Percentiles rank a stretch among this genome's conserved stretches.
Conservation (phyloP, 2,113 vertebrate genomes). For the Cricetomys ansorgei region DNA sequence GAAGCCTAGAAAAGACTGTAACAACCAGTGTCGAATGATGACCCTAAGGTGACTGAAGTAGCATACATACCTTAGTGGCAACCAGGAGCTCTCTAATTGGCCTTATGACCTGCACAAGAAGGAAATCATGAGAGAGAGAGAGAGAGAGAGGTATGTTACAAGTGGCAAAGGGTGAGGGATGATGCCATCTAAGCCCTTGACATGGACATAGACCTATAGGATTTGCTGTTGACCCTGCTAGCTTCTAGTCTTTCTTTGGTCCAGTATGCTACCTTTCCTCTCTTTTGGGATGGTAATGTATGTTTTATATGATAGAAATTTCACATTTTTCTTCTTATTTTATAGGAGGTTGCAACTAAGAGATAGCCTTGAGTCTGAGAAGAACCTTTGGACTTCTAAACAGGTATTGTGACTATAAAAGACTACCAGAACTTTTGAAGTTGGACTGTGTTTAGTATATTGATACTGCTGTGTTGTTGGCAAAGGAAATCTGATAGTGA, state of each 20-base stretch:
- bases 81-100: neutral
- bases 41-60: neutral
- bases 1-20: neutral
- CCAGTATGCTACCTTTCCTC: neutral
- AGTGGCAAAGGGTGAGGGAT: neutral
- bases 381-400: neutral
- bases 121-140: neutral
- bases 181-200: neutral
- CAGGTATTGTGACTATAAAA: neutral
- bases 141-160: neutral
- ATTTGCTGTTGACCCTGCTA: neutral
- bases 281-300: neutral
- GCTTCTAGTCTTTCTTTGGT: neutral
- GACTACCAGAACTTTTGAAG: neutral
- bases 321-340: neutral
- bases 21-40: neutral
- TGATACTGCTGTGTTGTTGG: too few relatives aligned
- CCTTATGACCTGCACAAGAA: neutral
- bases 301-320: neutral
- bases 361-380: neutral
- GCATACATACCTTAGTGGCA: neutral
- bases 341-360: neutral
- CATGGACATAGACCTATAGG: neutral
- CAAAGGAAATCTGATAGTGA: too few relatives aligned
- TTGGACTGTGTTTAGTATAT: neutral